phyloP scores from a whole-genome alignment of 2,888 invertebrate genomes.

The Pandemis cinnamomeana region DNA sequence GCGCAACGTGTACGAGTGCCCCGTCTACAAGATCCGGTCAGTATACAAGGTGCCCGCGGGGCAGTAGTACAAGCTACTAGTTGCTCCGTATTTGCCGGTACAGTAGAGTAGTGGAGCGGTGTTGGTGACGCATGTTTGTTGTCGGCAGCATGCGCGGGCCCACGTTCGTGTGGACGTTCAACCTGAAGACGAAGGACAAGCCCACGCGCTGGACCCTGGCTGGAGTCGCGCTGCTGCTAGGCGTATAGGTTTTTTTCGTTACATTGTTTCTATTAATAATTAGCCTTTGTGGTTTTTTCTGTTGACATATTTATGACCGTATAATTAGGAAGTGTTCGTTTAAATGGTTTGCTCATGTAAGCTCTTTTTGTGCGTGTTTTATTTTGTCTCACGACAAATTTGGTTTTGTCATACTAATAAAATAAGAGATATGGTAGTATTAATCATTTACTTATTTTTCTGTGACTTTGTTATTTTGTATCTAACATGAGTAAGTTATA shows the following conservation, averaged over 20 bases:
- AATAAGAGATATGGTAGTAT: background rate
- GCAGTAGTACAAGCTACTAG: too few relatives aligned
- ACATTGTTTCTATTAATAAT: background rate
- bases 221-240: constrained; percentile 95
- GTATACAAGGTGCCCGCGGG: constrained; percentile 21
- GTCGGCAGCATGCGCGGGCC: constrained; percentile 88
- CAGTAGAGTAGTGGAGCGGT: background rate
- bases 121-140: background rate
- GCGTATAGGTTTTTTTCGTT: constrained; percentile 81
- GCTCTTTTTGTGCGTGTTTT: background rate
- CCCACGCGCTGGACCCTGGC: constrained; percentile 96
- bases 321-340: background rate
- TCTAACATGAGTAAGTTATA: background rate
- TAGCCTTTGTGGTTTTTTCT: background rate
- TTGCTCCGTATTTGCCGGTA: background rate
- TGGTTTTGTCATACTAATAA: background rate
- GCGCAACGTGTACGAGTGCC: constrained; percentile 95
- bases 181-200: constrained; percentile 94
- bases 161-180: constrained; percentile 98
- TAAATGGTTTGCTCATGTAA: background rate
- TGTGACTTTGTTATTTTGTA: background rate
- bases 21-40: constrained; percentile 95
- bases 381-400: too few relatives aligned
- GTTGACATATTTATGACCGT: background rate
- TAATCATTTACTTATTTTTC: background rate